Evolutionary conservation across 2,888 invertebrate genomes (phyloP), one percentile per base, ranked within the genome.

Genomic region (Dicyrtomina minuta): DNA sequence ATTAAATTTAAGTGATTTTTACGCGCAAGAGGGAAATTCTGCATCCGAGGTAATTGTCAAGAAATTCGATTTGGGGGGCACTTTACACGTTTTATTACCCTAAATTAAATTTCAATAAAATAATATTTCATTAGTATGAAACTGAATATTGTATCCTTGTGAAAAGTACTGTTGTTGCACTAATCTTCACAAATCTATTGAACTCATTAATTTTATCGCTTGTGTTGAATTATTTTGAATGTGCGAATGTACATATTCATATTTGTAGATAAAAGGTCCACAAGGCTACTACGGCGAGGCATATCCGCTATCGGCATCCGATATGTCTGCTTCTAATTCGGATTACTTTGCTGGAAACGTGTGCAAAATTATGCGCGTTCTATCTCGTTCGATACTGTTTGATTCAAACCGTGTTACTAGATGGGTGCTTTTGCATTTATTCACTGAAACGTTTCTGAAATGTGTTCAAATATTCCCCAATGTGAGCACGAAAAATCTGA

Each of bases 1-100:
- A n/a, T 56, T 77, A 15, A 75, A 77, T 65, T 70, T 71, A 1
- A 72, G 71, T 55, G 77, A 77, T 49, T 70, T 70, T 59, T 71
- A 75, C 61, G 65, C 58, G 20, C 59, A 24, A 10, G 62, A 68
- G 33, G 43, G 26, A 6, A 44, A 27, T 4, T 58, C 41, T 44
- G 26, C 26, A 15, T 66, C 70, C 8, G 66, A 72, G 68, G 71
- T 71, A 55, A n/a, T 41, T n/a, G 8, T 26, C 33, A 62, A 15
- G 22, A 20, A 51, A 33, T 33, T 33, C 33, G 33, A 33, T 5
- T 33, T n/a, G n/a, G n/a, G n/a, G n/a, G n/a, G n/a, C n/a, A n/a
- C n/a, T n/a, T n/a, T n/a, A n/a, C n/a, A n/a, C n/a, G n/a, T n/a
- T n/a, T n/a, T n/a, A n/a, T n/a, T n/a, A n/a, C n/a, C n/a, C n/a